Base-by-base conservation (phyloP, 2,888 invertebrate genomes). In the Dynastes maya region DNA sequence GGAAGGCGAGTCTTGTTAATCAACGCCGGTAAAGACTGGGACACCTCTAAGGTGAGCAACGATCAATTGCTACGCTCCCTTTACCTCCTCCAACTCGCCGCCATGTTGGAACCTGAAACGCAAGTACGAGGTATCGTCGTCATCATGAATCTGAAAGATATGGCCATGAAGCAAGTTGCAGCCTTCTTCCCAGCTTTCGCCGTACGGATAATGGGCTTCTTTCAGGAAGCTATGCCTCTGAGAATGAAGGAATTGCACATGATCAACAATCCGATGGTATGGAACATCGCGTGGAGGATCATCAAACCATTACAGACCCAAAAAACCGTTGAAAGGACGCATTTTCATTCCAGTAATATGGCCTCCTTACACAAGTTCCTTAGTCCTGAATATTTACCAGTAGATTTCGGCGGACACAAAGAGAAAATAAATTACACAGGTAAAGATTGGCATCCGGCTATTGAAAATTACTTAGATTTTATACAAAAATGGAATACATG, bases 291-390 rank as follows among this genome's bases (percentile, higher is more conserved):
- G 1, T 96, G 96, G 96, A 90, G 91, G 71, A 92, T 96, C 87
- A 96, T 96, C 90, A 96, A 95, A 88, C 96, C 96, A 6, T 94
- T 96, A 86, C 92, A 96, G 83, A 91, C 91, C 82, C 94, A 95
- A 84, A 96, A 96, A 87, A 90, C 96, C 16, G 93, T 92, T 88
- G 92, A 89, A 82, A 93, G 95, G 88, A 94, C 96, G 89, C 93
- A 92, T 89, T 96, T 96, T 93, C 96, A 96, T 87, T 95, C 95
- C n/a, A 91, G 90, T 79, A 94, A 96, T 85, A 95, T 96, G 95
- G 86, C 91, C 40, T 93, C 93, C 0, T 91, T 96, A 2, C 96
- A 96, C 86, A 92, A 93, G 86, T 91, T 94, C 88, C 87, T 96
- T 83, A 90, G 90, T 0, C 92, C 94, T 0, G 91, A 91, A 49